Base-by-base conservation (phyloP, 1,140 invertebrate genomes). In the Bombus superbus region DNA sequence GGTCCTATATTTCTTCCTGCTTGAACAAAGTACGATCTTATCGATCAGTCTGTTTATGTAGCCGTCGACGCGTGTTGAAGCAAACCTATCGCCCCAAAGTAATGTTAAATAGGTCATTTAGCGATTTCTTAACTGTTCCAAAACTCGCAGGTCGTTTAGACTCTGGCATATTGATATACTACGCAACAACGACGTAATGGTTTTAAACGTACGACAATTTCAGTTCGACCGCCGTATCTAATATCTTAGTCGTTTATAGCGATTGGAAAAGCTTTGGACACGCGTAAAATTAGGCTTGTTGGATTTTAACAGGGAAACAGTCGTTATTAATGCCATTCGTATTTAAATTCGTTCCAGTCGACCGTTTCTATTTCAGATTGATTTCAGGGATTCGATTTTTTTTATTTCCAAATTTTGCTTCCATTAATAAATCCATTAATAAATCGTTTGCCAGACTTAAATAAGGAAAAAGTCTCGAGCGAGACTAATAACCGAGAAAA, bases 321-420 rank as follows among this genome's bases (percentile, higher is more conserved):
- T 35, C n/a, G 1, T 62, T 9, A 22, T 32, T 32, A 32, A 5
- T 32, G 64, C 71, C 47, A 38, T 76, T 73, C 53, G 62, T 72
- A 53, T 82, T 32, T 35, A 35, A 66, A 35, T 66, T 32, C 28
- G 28, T 35, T 32, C 3, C 32, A 66, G 87, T 83, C 89, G 89
- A 89, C 79, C 40, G 78, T 59, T 72, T 82, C 88, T 89, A 87
- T 90, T 89, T 83, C 79, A 69, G 71, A 59, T 53, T 28, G 66
- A 35, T 66, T 66, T n/a, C 28, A 8, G 13, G 13, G 4, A 25
- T 68, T 38, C 18, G 18, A 3, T 38, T 10, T 25, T 35, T 25
- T 68, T 38, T 8, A 68, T 10, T 38, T 22, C 0, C 25, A 68
- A 38, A 9, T 66, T 66, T 32, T 3, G 64, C n/a, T 3, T 13